Evolutionary conservation across 2,888 invertebrate species (phyloP).

Genomic region (Andrena trimmerana): DNA sequence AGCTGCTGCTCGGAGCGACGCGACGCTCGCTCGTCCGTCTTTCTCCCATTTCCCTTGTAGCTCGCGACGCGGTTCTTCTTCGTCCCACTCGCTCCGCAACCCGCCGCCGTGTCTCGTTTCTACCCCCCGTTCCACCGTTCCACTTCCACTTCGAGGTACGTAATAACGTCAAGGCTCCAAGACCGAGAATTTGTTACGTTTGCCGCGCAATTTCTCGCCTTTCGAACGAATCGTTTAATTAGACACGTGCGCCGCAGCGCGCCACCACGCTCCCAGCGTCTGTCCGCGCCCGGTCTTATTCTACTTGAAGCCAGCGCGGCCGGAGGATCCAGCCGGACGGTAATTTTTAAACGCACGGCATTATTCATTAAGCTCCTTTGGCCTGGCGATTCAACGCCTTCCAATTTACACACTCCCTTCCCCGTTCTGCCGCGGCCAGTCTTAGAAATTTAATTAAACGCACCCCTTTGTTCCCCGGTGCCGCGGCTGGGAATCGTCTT

Average conservation of each 20-base stretch:
- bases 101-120: constrained; percentile 10
- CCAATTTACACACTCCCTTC: constrained; percentile 19
- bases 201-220: constrained; percentile 46
- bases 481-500: constrained; percentile 22
- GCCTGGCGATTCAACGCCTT: background rate
- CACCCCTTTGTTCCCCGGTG: constrained; percentile 5
- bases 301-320: background rate
- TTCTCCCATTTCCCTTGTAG: background rate
- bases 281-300: background rate
- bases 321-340: background rate
- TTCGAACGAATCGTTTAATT: constrained; percentile 39
- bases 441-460: constrained; percentile 56
- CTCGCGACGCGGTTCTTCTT: background rate
- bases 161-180: constrained; percentile 51
- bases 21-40: constrained; percentile 9
- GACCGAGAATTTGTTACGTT: constrained; percentile 63
- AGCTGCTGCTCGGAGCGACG: constrained; percentile 53
- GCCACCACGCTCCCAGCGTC: background rate
- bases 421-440: background rate
- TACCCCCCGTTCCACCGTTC: constrained; percentile 10
- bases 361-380: constrained; percentile 33
- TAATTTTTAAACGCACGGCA: constrained; percentile 19
- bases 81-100: constrained; percentile 12
- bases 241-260: background rate
- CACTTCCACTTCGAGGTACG: constrained; percentile 23